Conservation (phyloP, 37 sponge, comb jelly and placozoan species). For the Haliclona indistincta region DNA sequence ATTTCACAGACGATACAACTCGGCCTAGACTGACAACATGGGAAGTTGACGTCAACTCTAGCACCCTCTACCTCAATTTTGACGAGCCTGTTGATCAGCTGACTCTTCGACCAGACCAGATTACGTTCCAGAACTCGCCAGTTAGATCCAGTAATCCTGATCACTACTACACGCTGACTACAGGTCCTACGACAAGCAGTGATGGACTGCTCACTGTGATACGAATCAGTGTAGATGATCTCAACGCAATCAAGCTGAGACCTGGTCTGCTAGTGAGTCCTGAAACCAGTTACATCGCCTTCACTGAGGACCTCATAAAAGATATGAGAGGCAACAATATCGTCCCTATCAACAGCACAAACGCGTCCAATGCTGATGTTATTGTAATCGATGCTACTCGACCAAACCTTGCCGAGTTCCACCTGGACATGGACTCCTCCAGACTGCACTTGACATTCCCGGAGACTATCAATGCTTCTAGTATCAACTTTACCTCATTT, state of each 20-base stretch:
- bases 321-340: slow-evolving; percentile 77
- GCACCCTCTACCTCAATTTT: slow-evolving; percentile 74
- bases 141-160: slow-evolving; percentile 18
- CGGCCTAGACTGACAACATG: slow-evolving; percentile 48
- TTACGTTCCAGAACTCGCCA: slow-evolving; percentile 74
- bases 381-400: slow-evolving; percentile 51
- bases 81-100: slow-evolving; percentile 84
- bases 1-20: slow-evolving; percentile 73
- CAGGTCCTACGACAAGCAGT: slow-evolving; percentile 28
- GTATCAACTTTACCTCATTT: slow-evolving; percentile 82
- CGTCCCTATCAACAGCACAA: slow-evolving; percentile 19
- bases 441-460: slow-evolving; percentile 72
- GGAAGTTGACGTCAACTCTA: slow-evolving; percentile 65
- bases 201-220: slow-evolving; percentile 65
- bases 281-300: slow-evolving; percentile 61
- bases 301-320: slow-evolving; percentile 53
- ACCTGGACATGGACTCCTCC: slow-evolving; percentile 85
- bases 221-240: slow-evolving; percentile 62
- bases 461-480: slow-evolving; percentile 82
- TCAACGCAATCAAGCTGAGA: slow-evolving; percentile 79
- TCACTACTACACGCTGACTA: slow-evolving; percentile 60
- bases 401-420: slow-evolving; percentile 64
- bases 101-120: slow-evolving; percentile 45
- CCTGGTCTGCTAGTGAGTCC: slow-evolving; percentile 47
- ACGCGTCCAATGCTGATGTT: slow-evolving; percentile 39